A percentile compares a stretch with the other conserved stretches of the same genome.
Evolutionary conservation across 2,797 vertebrate species (phyloP).

Genomic region (Gila robusta): DNA sequence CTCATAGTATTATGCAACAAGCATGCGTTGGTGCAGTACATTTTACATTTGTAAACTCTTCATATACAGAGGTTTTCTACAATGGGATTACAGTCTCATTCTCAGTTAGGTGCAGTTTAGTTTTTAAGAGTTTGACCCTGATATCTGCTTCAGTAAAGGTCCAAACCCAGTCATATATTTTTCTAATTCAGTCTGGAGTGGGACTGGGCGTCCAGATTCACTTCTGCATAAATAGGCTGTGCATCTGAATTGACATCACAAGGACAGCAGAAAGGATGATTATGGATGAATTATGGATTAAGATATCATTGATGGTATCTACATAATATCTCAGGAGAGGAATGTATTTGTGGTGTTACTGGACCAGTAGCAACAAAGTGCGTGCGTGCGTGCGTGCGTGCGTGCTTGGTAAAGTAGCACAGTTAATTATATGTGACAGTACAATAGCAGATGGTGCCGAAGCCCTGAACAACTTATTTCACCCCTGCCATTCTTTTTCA

Average conservation of each 20-base stretch:
- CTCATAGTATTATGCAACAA: conserved; percentile 17
- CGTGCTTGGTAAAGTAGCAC: conserved; percentile 41
- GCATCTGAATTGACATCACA: neutral
- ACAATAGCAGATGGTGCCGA: conserved; percentile 49
- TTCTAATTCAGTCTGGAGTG: conserved; percentile 5
- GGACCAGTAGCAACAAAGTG: neutral
- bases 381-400: neutral
- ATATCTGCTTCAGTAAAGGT: neutral
- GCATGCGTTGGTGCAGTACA: neutral
- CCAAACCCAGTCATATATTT: neutral
- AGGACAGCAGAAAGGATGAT: neutral
- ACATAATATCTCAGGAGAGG: conserved; percentile 11
- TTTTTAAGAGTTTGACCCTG: neutral
- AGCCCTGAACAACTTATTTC: conserved; percentile 57
- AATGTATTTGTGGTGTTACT: neutral
- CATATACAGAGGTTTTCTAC: neutral
- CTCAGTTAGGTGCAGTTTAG: neutral
- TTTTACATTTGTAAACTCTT: neutral
- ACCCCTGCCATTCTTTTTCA: conserved; percentile 54
- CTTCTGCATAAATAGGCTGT: neutral
- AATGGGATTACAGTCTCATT: neutral
- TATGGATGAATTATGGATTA: neutral
- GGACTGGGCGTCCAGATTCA: neutral
- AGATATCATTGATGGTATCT: neutral
- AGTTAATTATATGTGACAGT: conserved; percentile 59